A percentile compares a stretch with the other conserved stretches of the same genome.
phyloP scores from a whole-genome alignment of 2,797 vertebrate genomes.

The Xenopus petersii region DNA sequence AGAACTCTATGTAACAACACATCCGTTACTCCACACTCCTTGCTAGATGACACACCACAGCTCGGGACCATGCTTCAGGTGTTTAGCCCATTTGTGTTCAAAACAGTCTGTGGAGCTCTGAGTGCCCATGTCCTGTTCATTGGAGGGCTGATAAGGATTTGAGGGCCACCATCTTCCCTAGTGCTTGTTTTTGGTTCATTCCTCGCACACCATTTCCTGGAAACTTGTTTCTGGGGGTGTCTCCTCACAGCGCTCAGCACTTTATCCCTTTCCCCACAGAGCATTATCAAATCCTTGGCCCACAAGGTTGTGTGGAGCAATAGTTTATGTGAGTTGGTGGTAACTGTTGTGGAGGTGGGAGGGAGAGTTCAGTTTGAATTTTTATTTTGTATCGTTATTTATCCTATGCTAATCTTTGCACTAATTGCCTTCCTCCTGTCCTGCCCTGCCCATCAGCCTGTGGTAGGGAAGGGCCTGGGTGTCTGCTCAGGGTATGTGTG shows the following conservation, averaged over 20 bases:
- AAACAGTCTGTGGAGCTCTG: conserved; percentile 14
- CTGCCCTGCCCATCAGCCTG: conserved; percentile 17
- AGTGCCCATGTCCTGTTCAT: not conserved
- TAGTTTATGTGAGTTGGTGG: conserved; percentile 29
- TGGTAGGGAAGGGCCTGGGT: conserved; percentile 34
- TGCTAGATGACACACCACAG: not conserved
- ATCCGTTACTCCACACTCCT: conserved; percentile 15
- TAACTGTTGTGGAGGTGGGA: conserved; percentile 21
- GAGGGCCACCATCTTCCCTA: not conserved
- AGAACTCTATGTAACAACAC: conserved; percentile 1
- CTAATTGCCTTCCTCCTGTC: conserved; percentile 27
- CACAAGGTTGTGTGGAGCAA: conserved; percentile 13
- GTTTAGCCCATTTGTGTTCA: conserved; percentile 3
- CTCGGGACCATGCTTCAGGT: no score
- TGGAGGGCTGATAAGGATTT: not conserved
- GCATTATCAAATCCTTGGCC: conserved; percentile 22
- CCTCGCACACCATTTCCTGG: not conserved
- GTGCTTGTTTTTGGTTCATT: conserved; percentile 1
- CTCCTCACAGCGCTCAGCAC: conserved; percentile 39
- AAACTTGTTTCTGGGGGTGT: conserved; percentile 16
- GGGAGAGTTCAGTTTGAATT: conserved; percentile 14
- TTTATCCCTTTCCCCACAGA: conserved; percentile 39
- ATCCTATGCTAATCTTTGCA: conserved; percentile 46
- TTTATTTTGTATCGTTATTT: conserved; percentile 25
- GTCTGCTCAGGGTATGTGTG: conserved; percentile 41